These are phyloP conservation scores for Eupsilia transversa DNA, from an alignment of 2,888 invertebrate species.

Conservation along the genomic window DNA sequence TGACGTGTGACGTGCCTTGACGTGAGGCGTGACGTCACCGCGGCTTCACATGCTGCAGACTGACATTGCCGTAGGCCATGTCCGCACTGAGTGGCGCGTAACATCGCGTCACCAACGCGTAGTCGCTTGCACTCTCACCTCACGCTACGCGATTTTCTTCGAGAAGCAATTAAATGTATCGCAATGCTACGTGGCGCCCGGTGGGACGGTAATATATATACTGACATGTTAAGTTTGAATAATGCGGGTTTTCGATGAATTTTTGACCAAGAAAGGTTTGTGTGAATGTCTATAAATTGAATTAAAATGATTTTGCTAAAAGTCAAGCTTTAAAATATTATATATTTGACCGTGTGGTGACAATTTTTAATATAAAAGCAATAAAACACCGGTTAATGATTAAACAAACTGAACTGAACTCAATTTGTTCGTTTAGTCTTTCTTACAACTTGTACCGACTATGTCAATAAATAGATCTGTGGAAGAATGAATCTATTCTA, in stretches of 20 bases:
- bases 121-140: neutral
- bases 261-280: constrained; percentile 29
- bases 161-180: neutral
- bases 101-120: constrained; percentile 21
- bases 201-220: constrained; percentile 10
- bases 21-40: constrained; percentile 23
- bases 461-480: constrained; percentile 22
- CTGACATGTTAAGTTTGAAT: constrained; percentile 46
- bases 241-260: constrained; percentile 38
- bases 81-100: constrained; percentile 8
- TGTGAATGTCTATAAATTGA: constrained; percentile 19
- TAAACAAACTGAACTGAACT: constrained; percentile 1
- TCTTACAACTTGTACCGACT: constrained; percentile 5
- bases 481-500: constrained; percentile 17
- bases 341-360: neutral
- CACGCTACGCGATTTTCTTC: constrained; percentile 29
- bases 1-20: constrained; percentile 76
- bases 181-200: constrained; percentile 13
- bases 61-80: constrained; percentile 5
- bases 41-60: constrained; percentile 16
- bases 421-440: neutral
- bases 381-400: neutral
- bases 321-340: constrained; percentile 8
- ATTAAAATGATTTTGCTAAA: constrained; percentile 28
- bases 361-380: constrained; percentile 1